Percentiles rank a stretch among this genome's conserved stretches.
phyloP scores from a whole-genome alignment of 2,113 vertebrate species.

The Terrapene triunguis region DNA sequence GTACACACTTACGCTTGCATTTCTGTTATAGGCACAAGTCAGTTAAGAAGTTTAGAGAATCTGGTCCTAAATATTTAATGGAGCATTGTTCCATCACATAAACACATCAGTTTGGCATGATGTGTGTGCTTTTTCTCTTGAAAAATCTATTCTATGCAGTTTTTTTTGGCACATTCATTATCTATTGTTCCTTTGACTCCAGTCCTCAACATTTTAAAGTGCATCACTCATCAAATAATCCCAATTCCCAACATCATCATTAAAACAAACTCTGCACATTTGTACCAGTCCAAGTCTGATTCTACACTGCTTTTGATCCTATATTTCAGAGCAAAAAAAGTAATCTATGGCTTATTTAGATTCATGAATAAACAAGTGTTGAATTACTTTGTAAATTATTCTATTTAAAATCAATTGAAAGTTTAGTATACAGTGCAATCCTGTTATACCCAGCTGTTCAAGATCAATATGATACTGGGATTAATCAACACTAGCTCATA shows the following conservation, averaged over 20 bases:
- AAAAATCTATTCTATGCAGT: neutral
- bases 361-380: neutral
- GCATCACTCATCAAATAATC: neutral
- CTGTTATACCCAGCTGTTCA: neutral
- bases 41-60: neutral
- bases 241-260: neutral
- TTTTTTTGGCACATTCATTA: conserved; percentile 19
- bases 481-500: conserved; percentile 20
- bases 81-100: neutral
- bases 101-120: neutral
- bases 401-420: conserved; percentile 41
- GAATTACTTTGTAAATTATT: conserved; percentile 50
- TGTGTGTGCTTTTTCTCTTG: neutral
- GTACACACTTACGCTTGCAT: neutral
- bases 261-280: neutral
- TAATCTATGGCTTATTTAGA: neutral
- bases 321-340: neutral
- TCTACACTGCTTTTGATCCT: neutral
- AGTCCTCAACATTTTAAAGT: neutral
- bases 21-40: neutral
- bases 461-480: conserved; percentile 5
- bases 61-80: neutral
- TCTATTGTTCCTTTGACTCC: neutral
- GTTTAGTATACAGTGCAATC: neutral
- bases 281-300: neutral